These are phyloP conservation scores for Xanthorhoe designata DNA, from an alignment of 2,888 invertebrate genomes.

Conservation along the genomic window DNA sequence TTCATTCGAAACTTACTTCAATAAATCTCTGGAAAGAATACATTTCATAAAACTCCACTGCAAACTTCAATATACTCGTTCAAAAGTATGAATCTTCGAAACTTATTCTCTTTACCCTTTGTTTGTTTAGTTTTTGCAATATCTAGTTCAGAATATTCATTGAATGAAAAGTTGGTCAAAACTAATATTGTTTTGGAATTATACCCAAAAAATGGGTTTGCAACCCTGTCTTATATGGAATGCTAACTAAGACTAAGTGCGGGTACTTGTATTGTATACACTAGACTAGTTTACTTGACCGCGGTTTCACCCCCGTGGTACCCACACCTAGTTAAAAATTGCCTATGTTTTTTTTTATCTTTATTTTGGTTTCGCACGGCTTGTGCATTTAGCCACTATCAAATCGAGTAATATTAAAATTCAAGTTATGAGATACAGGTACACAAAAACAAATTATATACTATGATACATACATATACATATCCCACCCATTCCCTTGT, in stretches of 20 bases:
- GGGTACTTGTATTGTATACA: too few species aligned
- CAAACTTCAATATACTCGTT: constrained; percentile 29
- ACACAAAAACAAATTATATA: too few species aligned
- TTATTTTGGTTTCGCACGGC: too few species aligned
- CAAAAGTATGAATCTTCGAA: constrained; percentile 33
- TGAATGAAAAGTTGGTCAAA: constrained; percentile 21
- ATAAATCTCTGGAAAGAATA: constrained; percentile 23
- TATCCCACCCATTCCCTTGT: too few species aligned
- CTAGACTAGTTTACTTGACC: too few species aligned
- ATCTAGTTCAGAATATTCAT: constrained; percentile 28
- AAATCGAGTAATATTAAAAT: too few species aligned
- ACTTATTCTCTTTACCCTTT: constrained; percentile 33
- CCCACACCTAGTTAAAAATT: too few species aligned
- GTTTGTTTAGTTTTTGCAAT: constrained; percentile 34
- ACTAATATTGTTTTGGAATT: neutral
- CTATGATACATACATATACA: too few species aligned
- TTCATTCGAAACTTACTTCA: constrained; percentile 7
- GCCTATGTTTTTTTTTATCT: too few species aligned
- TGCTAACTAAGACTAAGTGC: neutral
- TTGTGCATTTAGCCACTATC: too few species aligned
- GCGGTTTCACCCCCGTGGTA: too few species aligned
- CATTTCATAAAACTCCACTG: constrained; percentile 25
- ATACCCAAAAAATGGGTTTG: neutral
- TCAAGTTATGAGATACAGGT: too few species aligned
- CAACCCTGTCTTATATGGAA: neutral